Conservation (phyloP, 2,888 invertebrate species). For the Drosophila mimetica region DNA sequence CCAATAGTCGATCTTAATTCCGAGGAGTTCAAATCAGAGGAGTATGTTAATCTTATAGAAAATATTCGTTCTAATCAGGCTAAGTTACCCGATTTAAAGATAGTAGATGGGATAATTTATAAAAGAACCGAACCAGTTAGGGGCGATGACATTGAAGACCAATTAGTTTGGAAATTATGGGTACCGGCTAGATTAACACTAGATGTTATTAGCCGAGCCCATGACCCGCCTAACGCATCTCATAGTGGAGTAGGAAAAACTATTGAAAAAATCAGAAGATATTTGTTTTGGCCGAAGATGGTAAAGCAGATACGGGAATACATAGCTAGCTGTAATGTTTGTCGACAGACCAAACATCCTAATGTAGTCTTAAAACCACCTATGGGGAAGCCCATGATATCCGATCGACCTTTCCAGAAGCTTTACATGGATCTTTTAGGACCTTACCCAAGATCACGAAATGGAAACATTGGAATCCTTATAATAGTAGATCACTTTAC, state of each 20-base stretch:
- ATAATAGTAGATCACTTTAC: slow-evolving; percentile 3
- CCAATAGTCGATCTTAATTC: neutral
- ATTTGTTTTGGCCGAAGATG: neutral
- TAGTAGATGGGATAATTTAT: neutral
- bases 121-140: neutral
- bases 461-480: slow-evolving; percentile 1
- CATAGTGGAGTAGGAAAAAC: neutral
- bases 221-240: neutral
- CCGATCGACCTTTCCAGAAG: slow-evolving; percentile 2
- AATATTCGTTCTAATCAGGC: slow-evolving; percentile 2
- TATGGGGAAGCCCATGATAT: slow-evolving; percentile 2
- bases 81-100: slow-evolving; percentile 6
- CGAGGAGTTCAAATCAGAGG: no score
- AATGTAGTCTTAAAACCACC: slow-evolving; percentile 1
- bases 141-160: neutral
- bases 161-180: neutral
- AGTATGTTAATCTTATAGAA: slow-evolving; percentile 1
- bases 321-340: neutral
- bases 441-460: slow-evolving; percentile 3
- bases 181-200: neutral
- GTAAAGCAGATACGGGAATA: neutral
- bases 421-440: slow-evolving; percentile 3
- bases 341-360: neutral
- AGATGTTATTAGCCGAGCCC: neutral
- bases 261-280: neutral